Conservation (phyloP, 2,888 invertebrate species). For the Drosophila trichaetosa region DNA sequence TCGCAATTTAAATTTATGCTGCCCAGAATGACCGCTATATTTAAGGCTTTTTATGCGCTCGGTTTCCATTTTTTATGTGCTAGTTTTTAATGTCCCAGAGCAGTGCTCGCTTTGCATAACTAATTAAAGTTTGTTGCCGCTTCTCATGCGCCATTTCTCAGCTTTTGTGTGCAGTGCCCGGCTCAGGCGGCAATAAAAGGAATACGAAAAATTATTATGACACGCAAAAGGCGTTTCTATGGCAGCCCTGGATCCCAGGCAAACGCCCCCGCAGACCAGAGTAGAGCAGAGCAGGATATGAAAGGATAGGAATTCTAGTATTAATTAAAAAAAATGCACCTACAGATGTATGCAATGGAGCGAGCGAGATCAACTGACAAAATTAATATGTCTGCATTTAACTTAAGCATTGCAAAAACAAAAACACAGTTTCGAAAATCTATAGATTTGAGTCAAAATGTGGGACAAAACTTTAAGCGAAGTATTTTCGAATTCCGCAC, state of each 20-base stretch:
- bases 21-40: constrained; percentile 34
- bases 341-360: constrained; percentile 42
- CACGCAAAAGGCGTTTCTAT: constrained; percentile 69
- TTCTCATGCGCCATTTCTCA: constrained; percentile 64
- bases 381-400: neutral
- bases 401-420: neutral
- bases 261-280: constrained; percentile 18
- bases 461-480: neutral
- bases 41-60: constrained; percentile 38
- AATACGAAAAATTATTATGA: constrained; percentile 62
- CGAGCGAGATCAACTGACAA: neutral
- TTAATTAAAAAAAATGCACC: constrained; percentile 50
- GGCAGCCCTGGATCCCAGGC: constrained; percentile 23
- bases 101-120: constrained; percentile 70
- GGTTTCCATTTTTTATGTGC: constrained; percentile 39
- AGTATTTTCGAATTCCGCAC: neutral
- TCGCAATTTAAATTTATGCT: constrained; percentile 52
- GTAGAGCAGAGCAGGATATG: neutral
- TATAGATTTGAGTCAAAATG: neutral
- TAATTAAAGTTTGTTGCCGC: constrained; percentile 75
- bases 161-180: constrained; percentile 33
- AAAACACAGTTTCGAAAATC: too few species aligned
- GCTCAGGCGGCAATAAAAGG: constrained; percentile 28
- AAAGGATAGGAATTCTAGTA: constrained; percentile 18
- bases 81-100: constrained; percentile 54